Base-by-base conservation (phyloP, 92 coral and sea anemone species). In the Palythoa caribaeorum region DNA sequence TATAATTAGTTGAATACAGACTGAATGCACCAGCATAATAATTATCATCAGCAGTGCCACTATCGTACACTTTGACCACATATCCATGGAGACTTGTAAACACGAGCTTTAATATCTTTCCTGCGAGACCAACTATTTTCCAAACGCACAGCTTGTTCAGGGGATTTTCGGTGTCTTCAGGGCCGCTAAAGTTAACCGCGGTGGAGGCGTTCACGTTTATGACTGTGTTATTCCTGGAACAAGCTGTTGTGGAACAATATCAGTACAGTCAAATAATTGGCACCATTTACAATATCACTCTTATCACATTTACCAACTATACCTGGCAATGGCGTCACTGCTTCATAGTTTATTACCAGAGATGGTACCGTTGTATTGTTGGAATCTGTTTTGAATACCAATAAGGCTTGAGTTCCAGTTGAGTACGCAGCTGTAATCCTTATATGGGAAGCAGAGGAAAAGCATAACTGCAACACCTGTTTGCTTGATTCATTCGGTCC, bases 181-280 rank as follows among this genome's bases (percentile, higher is more conserved):
- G 84, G 21, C 84, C 84, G 17, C 54, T 79, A 9, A 79, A 38
- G 16, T 48, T 62, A 28, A n/a, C 53, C 38, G 38, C 51, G 21
- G 52, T 21, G 36, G 84, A 79, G 2, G 73, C 7, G 38, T 79
- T 79, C 12, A 79, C 84, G 36, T 39, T 39, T 38, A 79, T n/a
- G 19, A 62, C 52, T 5, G 84, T 79, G 5, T 79, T 13, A 17
- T 38, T 79, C 19, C 38, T 65, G 36, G 57, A 38, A 62, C 84
- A 79, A 21, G 84, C 84, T 79, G 70, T 9, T 53, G 38, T 14
- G 21, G 9, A 60, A 37, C 15, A 79, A 47, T 20, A 44, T 44
- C 7, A 44, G 50, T 44, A 44, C 7, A 44, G 7, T 44, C 50
- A 44, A 44, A 44, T 8, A 44, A 44, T 28, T 28, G 28, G 28